A percentile compares a stretch with the other conserved stretches of the same genome.
Evolutionary conservation across 2,797 vertebrate genomes (phyloP).

Genomic region (Smutsia gigantea): DNA sequence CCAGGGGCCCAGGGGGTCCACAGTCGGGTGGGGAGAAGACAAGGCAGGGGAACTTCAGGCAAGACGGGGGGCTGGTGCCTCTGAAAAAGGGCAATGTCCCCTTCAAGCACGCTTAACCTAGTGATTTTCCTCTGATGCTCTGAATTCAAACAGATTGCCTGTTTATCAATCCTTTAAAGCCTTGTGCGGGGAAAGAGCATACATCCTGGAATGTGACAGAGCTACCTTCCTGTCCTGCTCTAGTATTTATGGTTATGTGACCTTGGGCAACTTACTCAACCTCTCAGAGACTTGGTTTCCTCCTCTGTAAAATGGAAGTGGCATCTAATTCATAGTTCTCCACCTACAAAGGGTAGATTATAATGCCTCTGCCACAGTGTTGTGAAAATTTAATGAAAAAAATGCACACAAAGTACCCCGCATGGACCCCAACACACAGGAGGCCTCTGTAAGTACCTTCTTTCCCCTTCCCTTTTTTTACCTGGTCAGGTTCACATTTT

Average conservation of each 20-base stretch:
- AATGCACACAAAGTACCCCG: fast-evolving
- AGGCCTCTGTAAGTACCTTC: not conserved
- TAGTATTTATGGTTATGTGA: not conserved
- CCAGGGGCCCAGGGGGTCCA: fast-evolving
- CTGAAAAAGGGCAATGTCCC: not conserved
- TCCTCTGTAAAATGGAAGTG: not conserved
- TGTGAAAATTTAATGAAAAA: not conserved
- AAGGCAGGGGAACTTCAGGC: not conserved
- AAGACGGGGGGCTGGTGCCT: not conserved
- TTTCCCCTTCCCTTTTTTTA: not conserved
- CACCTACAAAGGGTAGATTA: not conserved
- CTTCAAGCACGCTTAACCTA: not conserved
- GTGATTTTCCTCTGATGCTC: not conserved
- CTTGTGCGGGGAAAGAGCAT: not conserved
- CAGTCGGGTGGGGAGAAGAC: not conserved
- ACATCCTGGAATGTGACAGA: not conserved
- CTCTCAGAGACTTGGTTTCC: not conserved
- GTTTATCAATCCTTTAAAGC: not conserved
- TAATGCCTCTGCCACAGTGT: not conserved
- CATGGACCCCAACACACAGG: not conserved
- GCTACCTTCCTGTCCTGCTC: not conserved
- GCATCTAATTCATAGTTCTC: not conserved
- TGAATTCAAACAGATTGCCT: not conserved
- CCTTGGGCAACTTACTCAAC: not conserved
- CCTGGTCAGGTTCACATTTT: not conserved